Percentiles rank a stretch among this genome's conserved stretches.
Conservation (phyloP, 1,140 invertebrate genomes). For the Magallana ariakensis region DNA sequence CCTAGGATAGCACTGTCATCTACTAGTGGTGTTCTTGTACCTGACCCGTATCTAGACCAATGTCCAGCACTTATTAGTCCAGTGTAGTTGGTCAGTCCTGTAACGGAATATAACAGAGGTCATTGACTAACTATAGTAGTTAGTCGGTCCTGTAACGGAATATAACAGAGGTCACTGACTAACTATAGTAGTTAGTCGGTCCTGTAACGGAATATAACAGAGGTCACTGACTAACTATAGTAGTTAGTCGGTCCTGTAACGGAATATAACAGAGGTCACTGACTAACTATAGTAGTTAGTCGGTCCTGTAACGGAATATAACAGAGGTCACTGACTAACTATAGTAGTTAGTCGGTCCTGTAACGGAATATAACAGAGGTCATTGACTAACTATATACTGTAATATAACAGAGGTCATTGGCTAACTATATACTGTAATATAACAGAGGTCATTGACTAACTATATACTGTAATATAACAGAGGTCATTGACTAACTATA, state of each 20-base stretch:
- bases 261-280: not conserved
- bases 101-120: not conserved
- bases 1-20: conserved; percentile 67
- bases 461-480: too few species aligned
- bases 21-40: conserved; percentile 62
- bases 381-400: too few species aligned
- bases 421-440: too few species aligned
- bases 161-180: not conserved
- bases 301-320: conserved; percentile 56
- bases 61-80: conserved; percentile 71
- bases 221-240: too few species aligned
- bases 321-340: too few species aligned
- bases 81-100: conserved; percentile 70
- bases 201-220: conserved; percentile 53
- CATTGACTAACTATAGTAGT: conserved; percentile 55
- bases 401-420: not conserved
- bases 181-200: conserved; percentile 65
- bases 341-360: conserved; percentile 68
- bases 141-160: conserved; percentile 61
- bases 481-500: too few species aligned
- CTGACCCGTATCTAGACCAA: conserved; percentile 64
- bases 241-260: conserved; percentile 66
- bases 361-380: not conserved
- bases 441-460: too few species aligned
- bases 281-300: conserved; percentile 64